Percentiles rank a stretch among this genome's conserved stretches.
Evolutionary conservation across 2,113 vertebrate genomes (phyloP).

Genomic region (Spea multiplicata): DNA sequence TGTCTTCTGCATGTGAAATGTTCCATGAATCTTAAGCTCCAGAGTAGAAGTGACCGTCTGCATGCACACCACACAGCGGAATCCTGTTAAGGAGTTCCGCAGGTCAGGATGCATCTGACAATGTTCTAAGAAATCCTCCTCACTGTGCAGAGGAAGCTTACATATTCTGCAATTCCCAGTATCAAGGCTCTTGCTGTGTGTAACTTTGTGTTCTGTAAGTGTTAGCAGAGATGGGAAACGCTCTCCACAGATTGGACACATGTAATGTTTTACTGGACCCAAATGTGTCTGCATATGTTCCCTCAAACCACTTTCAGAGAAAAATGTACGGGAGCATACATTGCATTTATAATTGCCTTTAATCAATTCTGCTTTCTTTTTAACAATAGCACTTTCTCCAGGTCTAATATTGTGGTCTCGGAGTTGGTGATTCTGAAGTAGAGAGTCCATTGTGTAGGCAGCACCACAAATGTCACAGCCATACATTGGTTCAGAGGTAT

Average conservation of each 20-base stretch:
- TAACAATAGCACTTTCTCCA: slow-evolving; percentile 89
- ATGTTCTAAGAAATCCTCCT: slow-evolving; percentile 97
- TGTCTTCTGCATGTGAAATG: slow-evolving; percentile 98
- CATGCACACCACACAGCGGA: slow-evolving; percentile 98
- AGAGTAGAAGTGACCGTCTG: slow-evolving; percentile 98
- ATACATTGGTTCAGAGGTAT: slow-evolving; percentile 92
- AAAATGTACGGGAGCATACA: slow-evolving; percentile 96
- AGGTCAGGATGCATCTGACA: slow-evolving; percentile 99
- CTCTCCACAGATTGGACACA: slow-evolving; percentile 98
- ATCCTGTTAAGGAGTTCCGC: slow-evolving; percentile 95
- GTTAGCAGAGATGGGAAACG: slow-evolving; percentile 96
- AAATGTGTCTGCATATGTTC: slow-evolving; percentile 98
- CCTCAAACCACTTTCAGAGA: slow-evolving; percentile 92
- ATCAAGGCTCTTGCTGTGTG: slow-evolving; percentile 97
- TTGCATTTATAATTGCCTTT: slow-evolving; percentile 98
- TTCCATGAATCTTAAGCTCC: slow-evolving; percentile 98
- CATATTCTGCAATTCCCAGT: slow-evolving; percentile 97
- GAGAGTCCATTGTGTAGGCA: slow-evolving; percentile 97
- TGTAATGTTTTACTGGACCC: slow-evolving; percentile 97
- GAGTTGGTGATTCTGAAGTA: slow-evolving; percentile 94
- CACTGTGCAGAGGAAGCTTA: slow-evolving; percentile 95
- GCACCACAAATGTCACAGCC: slow-evolving; percentile 96
- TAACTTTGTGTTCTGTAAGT: slow-evolving; percentile 97
- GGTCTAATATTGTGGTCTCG: slow-evolving; percentile 97
- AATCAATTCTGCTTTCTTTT: slow-evolving; percentile 96